A percentile compares a stretch with the other conserved stretches of the same genome.
phyloP scores from a whole-genome alignment of 1,140 invertebrate genomes.

The Archivesica marissinica region DNA sequence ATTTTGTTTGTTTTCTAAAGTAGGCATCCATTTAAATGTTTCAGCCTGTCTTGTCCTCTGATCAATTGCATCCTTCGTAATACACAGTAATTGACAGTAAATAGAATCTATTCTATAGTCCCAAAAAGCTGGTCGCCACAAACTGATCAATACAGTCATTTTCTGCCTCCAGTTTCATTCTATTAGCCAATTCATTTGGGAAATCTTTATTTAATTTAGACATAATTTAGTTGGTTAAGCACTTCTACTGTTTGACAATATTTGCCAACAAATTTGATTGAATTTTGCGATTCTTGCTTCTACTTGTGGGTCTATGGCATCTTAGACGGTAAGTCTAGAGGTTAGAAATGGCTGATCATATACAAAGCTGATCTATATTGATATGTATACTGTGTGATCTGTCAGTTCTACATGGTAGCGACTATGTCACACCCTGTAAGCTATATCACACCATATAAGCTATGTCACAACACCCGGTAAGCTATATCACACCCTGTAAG shows the following conservation, averaged over 20 bases:
- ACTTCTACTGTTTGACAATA: background rate
- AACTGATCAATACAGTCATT: constrained; percentile 43
- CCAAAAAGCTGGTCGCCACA: background rate
- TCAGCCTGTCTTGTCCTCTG: background rate
- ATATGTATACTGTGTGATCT: too few species aligned
- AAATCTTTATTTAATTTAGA: constrained; percentile 51
- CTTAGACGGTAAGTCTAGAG: too few species aligned
- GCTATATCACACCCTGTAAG: too few species aligned
- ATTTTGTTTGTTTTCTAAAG: background rate
- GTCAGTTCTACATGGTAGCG: too few species aligned
- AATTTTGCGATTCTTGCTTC: too few species aligned
- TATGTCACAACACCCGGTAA: too few species aligned
- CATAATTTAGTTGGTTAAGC: constrained; percentile 39
- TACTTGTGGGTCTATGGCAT: too few species aligned
- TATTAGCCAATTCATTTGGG: constrained; percentile 36
- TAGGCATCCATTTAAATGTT: background rate
- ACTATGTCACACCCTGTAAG: too few species aligned
- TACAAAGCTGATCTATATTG: too few species aligned
- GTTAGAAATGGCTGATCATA: background rate
- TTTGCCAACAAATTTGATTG: constrained; percentile 31
- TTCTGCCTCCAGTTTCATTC: constrained; percentile 36
- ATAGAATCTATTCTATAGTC: constrained; percentile 2
- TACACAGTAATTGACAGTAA: constrained; percentile 13
- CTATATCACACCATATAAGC: too few species aligned
- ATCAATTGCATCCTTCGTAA: background rate